phyloP scores from a whole-genome alignment of 2,113 vertebrate genomes.

The Uria lomvia region DNA sequence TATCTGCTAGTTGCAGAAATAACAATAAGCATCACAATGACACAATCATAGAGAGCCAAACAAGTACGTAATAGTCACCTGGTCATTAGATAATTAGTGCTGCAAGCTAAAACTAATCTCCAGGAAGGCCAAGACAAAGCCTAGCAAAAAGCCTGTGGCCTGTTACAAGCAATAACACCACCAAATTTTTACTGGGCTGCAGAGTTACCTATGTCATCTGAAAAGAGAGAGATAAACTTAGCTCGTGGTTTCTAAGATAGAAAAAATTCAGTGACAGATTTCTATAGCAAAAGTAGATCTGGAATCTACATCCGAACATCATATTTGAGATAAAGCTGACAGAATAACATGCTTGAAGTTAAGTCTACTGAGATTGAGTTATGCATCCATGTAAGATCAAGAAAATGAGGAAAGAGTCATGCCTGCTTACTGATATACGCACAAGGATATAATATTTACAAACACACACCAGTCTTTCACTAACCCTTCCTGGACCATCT shows the following conservation, averaged over 20 bases:
- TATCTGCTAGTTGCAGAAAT: neutral
- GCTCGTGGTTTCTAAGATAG: neutral
- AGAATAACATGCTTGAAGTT: neutral
- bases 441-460: neutral
- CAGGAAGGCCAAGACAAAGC: neutral
- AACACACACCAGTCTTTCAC: neutral
- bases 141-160: neutral
- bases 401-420: neutral
- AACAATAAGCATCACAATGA: neutral
- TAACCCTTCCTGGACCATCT: neutral
- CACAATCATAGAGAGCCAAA: neutral
- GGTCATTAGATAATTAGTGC: neutral
- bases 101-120: neutral
- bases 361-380: neutral
- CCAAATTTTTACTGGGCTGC: neutral
- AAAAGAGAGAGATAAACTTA: neutral
- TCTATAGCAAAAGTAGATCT: neutral
- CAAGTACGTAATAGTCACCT: neutral
- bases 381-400: neutral
- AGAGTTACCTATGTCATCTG: neutral
- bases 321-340: neutral
- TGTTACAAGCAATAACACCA: neutral
- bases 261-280: neutral
- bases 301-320: neutral
- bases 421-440: neutral